phyloP scores from a whole-genome alignment of 1,140 invertebrate genomes.

The Pteromalus puparum region DNA sequence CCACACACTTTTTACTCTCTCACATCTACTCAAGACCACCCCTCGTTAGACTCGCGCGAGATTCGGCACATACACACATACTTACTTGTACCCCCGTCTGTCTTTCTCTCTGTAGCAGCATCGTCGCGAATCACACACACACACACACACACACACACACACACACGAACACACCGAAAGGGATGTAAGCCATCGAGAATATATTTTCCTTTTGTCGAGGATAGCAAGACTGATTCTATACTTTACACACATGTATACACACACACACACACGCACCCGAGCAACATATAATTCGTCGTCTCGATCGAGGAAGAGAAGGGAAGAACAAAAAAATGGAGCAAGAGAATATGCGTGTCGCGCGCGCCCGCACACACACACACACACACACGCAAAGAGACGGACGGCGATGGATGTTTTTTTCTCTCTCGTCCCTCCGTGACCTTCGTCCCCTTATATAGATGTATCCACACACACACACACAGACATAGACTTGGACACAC shows the following conservation, averaged over 20 bases:
- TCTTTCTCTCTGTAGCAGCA: neutral
- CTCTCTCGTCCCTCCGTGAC: slow-evolving; percentile 11
- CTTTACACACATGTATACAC: neutral
- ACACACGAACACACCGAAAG: neutral
- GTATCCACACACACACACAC: no score
- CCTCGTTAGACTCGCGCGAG: neutral
- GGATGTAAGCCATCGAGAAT: neutral
- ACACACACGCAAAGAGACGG: neutral
- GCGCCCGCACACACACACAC: no score
- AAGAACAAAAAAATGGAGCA: neutral
- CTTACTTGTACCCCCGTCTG: neutral
- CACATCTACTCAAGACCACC: neutral
- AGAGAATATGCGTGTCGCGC: neutral
- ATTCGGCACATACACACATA: neutral
- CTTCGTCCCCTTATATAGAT: neutral
- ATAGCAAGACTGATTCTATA: slow-evolving; percentile 35
- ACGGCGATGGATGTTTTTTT: slow-evolving; percentile 10
- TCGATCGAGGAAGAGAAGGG: neutral
- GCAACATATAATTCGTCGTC: neutral
- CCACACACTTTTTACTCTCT: neutral
- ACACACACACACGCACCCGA: neutral
- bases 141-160: neutral
- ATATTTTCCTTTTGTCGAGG: slow-evolving; percentile 1
- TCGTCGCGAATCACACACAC: neutral
- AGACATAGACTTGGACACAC: no score